These are phyloP conservation scores for Homarus gammarus DNA, from an alignment of 2,888 invertebrate species.

Conservation along the genomic window DNA sequence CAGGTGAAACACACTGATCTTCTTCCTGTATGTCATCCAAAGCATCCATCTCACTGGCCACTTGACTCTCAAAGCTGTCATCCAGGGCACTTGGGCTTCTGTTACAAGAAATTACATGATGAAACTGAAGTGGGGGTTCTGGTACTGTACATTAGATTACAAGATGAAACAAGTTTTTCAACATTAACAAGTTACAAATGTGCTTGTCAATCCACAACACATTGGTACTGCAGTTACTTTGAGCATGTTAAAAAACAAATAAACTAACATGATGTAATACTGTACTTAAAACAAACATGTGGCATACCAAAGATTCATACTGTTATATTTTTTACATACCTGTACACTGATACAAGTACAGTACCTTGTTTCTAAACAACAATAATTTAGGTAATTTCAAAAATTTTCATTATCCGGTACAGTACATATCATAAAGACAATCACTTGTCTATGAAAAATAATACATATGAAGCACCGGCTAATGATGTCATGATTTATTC, in stretches of 20 bases:
- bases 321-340: too few relatives aligned
- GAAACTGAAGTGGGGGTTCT: background rate
- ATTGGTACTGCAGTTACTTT: background rate
- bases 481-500: too few relatives aligned
- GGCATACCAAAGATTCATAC: too few relatives aligned
- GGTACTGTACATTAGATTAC: background rate
- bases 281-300: too few relatives aligned
- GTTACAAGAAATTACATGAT: constrained; percentile 20
- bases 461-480: too few relatives aligned
- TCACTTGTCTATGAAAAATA: too few relatives aligned
- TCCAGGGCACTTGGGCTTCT: constrained; percentile 77
- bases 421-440: too few relatives aligned
- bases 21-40: constrained; percentile 82
- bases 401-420: too few relatives aligned
- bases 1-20: constrained; percentile 77
- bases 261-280: too few relatives aligned
- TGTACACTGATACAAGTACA: too few relatives aligned
- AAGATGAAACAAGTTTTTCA: background rate
- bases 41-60: constrained; percentile 84
- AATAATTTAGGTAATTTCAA: too few relatives aligned
- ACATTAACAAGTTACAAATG: background rate
- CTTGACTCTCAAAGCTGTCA: constrained; percentile 83
- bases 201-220: background rate
- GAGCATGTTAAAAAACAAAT: background rate
- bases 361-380: too few relatives aligned